These are phyloP conservation scores for Zosterops borbonicus DNA, from an alignment of 2,113 vertebrate species.

Conservation along the genomic window DNA sequence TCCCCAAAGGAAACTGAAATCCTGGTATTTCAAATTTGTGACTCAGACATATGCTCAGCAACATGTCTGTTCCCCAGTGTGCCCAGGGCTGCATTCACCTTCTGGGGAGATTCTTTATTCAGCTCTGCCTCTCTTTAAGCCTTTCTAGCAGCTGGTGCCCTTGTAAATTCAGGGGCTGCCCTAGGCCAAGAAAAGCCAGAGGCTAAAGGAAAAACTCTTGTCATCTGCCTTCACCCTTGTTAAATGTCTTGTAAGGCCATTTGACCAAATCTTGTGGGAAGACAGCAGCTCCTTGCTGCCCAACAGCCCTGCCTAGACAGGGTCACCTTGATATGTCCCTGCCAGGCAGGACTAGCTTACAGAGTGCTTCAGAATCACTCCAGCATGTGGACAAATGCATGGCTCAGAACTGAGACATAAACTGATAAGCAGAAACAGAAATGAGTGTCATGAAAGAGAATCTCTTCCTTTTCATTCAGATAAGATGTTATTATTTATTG, in stretches of 20 bases:
- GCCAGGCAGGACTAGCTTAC: background rate
- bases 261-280: background rate
- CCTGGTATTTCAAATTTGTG: background rate
- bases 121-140: conserved; percentile 1
- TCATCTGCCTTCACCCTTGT: conserved; percentile 12
- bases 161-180: conserved; percentile 8
- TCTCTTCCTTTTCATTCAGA: background rate
- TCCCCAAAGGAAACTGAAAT: background rate
- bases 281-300: background rate
- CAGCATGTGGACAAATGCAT: background rate
- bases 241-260: background rate
- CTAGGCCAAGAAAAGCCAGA: background rate
- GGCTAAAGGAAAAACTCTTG: conserved; percentile 14
- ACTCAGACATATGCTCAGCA: background rate
- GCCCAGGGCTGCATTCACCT: background rate
- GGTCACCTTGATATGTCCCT: conserved; percentile 15
- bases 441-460: background rate
- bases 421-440: background rate
- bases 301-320: background rate
- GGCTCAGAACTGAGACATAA: background rate
- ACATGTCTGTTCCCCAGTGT: background rate
- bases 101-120: background rate
- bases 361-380: background rate
- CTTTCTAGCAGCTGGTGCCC: conserved; percentile 46
- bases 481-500: background rate